These are phyloP conservation scores for Chrysotoxum bicinctum DNA, from an alignment of 2,888 invertebrate genomes.

Conservation along the genomic window DNA sequence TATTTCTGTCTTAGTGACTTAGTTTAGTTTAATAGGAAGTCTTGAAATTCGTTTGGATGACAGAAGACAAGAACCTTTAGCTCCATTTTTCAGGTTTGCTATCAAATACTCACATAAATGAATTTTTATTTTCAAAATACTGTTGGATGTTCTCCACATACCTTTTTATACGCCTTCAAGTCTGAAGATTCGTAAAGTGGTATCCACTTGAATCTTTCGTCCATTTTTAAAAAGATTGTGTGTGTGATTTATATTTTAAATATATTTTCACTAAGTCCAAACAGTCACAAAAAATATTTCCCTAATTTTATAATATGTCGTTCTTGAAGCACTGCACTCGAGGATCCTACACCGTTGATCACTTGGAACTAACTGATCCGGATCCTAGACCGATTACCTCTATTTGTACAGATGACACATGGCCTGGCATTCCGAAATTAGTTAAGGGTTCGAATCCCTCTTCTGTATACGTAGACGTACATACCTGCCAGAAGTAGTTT, in stretches of 20 bases:
- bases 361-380: conserved; percentile 43
- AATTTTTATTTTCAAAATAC: no score
- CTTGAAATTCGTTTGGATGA: no score
- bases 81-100: no score
- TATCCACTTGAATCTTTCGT: conserved; percentile 42
- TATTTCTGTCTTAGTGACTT: no score
- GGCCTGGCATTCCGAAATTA: background rate
- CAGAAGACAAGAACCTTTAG: no score
- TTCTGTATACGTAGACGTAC: background rate
- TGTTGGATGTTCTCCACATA: background rate
- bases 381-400: background rate
- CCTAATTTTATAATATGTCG: background rate
- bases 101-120: no score
- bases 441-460: background rate
- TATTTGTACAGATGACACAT: conserved; percentile 45
- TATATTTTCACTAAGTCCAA: background rate
- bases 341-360: conserved; percentile 36
- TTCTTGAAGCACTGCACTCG: background rate
- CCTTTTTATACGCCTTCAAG: conserved; percentile 47
- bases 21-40: no score
- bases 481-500: conserved; percentile 32
- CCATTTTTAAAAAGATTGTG: conserved; percentile 6
- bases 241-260: background rate
- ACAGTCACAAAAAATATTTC: background rate
- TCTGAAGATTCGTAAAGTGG: conserved; percentile 24